A percentile compares a stretch with the other conserved stretches of the same genome.
Conservation (phyloP, 64 coral and sea anemone species). For the Montipora cactus region DNA sequence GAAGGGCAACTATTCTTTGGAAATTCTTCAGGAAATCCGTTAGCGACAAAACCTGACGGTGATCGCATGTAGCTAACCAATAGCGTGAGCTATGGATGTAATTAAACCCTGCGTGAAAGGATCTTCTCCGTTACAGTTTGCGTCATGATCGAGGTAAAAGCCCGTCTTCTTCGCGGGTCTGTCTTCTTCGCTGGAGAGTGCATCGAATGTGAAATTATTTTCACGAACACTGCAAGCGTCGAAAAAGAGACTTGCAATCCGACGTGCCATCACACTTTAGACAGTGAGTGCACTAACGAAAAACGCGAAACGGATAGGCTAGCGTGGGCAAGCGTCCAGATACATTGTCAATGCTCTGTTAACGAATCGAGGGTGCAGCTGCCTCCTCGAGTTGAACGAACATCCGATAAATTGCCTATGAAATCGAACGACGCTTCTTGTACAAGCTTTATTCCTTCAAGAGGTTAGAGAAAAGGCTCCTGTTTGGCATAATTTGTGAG, state of each 20-base stretch:
- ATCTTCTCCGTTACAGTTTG: constrained; percentile 1
- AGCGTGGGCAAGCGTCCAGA: constrained; percentile 97
- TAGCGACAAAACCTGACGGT: neutral
- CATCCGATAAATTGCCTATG: constrained; percentile 28
- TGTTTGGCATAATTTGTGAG: constrained; percentile 1
- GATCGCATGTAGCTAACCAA: neutral
- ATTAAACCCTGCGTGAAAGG: neutral
- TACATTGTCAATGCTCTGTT: constrained; percentile 97
- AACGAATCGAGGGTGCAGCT: constrained; percentile 82
- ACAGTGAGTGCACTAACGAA: constrained; percentile 27
- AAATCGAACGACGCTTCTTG: constrained; percentile 42
- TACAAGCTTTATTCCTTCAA: constrained; percentile 93
- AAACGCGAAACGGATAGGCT: constrained; percentile 74
- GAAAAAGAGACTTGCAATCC: constrained; percentile 11
- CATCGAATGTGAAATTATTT: constrained; percentile 92
- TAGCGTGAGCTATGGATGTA: constrained; percentile 9
- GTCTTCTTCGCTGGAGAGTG: constrained; percentile 94
- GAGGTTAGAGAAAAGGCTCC: constrained; percentile 69
- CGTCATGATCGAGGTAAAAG: constrained; percentile 95
- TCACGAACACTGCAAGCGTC: constrained; percentile 71
- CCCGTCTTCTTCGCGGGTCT: constrained; percentile 85
- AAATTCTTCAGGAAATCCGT: constrained; percentile 18
- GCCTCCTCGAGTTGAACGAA: constrained; percentile 54
- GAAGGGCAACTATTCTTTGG: neutral
- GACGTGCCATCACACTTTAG: constrained; percentile 33